Conservation (phyloP, 1,140 invertebrate species). For the Trichonephila inaurata region DNA sequence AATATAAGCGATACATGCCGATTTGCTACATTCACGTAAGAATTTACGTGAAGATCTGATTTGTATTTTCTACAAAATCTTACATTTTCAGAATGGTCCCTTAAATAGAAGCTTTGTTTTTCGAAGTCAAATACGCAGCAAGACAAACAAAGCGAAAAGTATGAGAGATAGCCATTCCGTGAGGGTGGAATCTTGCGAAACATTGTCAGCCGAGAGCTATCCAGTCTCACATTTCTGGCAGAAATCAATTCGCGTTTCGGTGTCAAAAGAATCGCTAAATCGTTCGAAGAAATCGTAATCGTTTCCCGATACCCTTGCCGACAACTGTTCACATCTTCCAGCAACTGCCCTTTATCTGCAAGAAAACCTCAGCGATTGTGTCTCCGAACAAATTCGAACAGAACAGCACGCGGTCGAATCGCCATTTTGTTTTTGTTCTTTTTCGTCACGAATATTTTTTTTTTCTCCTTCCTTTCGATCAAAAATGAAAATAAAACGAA, state of each 20-base stretch:
- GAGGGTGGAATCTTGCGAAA: background rate
- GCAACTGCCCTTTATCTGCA: background rate
- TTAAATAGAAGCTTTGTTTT: background rate
- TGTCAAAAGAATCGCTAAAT: constrained; percentile 27
- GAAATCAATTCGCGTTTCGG: constrained; percentile 18
- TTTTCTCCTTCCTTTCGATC: background rate
- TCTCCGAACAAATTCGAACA: background rate
- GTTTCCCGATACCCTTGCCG: constrained; percentile 9
- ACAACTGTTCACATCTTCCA: background rate
- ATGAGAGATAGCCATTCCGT: background rate
- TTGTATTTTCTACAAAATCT: too few relatives aligned
- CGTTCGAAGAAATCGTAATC: constrained; percentile 12
- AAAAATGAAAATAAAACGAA: background rate
- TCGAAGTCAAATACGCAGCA: background rate
- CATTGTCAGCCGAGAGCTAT: background rate
- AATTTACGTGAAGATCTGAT: too few relatives aligned
- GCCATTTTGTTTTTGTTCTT: background rate
- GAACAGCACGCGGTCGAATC: background rate
- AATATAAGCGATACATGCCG: too few relatives aligned
- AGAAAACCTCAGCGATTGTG: too few relatives aligned
- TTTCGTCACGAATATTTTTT: background rate
- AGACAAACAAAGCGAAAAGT: background rate
- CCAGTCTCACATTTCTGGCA: background rate
- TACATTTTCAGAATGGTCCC: background rate
- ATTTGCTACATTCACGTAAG: too few relatives aligned